These are phyloP conservation scores for Pseudomyrmex dendroicus DNA, from an alignment of 1,140 invertebrate species.

Conservation along the genomic window DNA sequence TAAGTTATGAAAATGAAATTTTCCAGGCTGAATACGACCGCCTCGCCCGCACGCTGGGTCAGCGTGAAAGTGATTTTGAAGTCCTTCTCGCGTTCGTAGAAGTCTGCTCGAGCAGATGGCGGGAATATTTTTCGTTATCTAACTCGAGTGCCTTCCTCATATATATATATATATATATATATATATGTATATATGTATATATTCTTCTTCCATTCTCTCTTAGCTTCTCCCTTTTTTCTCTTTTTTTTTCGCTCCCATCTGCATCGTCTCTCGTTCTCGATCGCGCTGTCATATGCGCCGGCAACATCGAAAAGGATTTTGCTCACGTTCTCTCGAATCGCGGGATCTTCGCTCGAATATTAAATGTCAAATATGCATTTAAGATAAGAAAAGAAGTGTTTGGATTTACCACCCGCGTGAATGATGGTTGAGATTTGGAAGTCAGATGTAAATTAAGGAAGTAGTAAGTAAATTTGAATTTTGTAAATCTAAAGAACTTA, in stretches of 20 bases:
- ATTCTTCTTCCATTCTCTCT: constrained; percentile 23
- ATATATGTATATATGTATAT: not conserved
- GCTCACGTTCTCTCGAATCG: constrained; percentile 44
- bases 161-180: not conserved
- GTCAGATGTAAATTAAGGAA: not conserved
- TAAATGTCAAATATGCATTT: constrained; percentile 49
- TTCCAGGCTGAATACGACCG: constrained; percentile 23
- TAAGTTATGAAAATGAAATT: constrained; percentile 65
- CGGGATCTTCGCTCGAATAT: constrained; percentile 61
- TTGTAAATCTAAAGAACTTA: too few species aligned
- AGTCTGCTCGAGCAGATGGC: constrained; percentile 59
- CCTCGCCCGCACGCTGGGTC: constrained; percentile 2
- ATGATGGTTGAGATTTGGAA: not conserved
- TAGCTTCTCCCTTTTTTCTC: not conserved
- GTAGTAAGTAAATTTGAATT: not conserved
- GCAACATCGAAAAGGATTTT: constrained; percentile 39
- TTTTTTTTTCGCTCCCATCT: constrained; percentile 4
- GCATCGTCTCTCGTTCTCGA: not conserved
- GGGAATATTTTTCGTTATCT: constrained; percentile 64
- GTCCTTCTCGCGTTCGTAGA: constrained; percentile 40
- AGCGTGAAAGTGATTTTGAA: constrained; percentile 62
- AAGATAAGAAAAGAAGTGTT: constrained; percentile 33
- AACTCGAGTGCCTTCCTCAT: constrained; percentile 23
- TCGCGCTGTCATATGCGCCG: not conserved
- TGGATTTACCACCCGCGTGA: not conserved